Base-by-base conservation (phyloP, 2,888 invertebrate species). In the Papilio protenor region DNA sequence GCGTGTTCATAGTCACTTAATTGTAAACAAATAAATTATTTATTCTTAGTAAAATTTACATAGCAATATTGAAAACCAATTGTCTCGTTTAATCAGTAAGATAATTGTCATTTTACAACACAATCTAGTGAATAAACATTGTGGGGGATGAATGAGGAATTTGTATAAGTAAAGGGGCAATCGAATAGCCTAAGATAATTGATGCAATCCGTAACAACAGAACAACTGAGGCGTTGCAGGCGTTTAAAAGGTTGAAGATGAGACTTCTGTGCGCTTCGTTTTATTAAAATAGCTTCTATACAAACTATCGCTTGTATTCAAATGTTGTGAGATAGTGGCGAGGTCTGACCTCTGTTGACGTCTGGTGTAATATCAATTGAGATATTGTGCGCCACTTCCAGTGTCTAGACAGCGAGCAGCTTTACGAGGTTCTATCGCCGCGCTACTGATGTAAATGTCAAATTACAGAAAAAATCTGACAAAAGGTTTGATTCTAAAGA, bases 321-420 rank as follows among this genome's bases (percentile, higher is more conserved):
- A 69, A 66, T 66, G 40, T 14, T 40, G 66, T 66, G 3, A 66
- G 66, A 69, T 45, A 66, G 66, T 21, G n/a, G 11, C 27, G 27
- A 23, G 11, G 14, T 61, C 23, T 66, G 40, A 69, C 66, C 66
- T 69, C 45, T 69, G 66, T 69, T 69, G 66, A 72, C 72, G n/a
- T 72, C 49, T 70, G 49, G 21, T 49, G 49, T 76, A 47, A n/a
- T 73, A 66, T 64, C 23, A 73, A 64, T 21, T 33, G 66, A 73
- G 73, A 73, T 73, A 76, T 71, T 52, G 59, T 76, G 16, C 23
- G 23, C 33, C 71, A 55, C 66, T 66, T 73, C 33, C 77, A 61
- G 55, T 66, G 77, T 77, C 77, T 77, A 77, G 73, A 77, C 77
- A 55, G 33, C 49, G 12, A 23, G 16, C 45, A 55, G 27, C 45